These are phyloP conservation scores for Calidris pugnax DNA, from an alignment of 2,113 vertebrate genomes.

Conservation along the genomic window DNA sequence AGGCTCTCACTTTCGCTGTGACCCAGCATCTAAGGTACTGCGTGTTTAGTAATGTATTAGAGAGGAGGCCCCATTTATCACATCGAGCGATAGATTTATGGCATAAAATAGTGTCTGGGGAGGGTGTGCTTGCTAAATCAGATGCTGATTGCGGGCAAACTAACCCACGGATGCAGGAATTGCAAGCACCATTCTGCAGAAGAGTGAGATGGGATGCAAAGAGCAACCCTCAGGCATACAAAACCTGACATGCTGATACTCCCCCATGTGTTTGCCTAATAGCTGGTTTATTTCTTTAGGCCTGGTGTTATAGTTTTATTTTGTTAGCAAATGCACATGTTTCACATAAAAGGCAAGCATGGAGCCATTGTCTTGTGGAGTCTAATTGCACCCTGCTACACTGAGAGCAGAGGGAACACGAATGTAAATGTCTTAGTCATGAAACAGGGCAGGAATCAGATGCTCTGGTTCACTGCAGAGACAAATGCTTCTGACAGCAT, in stretches of 20 bases:
- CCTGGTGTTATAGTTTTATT: background rate
- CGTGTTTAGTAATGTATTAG: background rate
- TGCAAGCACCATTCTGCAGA: background rate
- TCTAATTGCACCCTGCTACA: background rate
- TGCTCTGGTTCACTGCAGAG: background rate
- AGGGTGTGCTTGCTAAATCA: background rate
- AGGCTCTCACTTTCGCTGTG: background rate
- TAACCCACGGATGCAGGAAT: background rate
- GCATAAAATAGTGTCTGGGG: background rate
- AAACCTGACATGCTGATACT: background rate
- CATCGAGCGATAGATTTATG: background rate
- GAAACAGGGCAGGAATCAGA: background rate
- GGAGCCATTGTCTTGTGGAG: background rate
- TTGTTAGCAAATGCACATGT: background rate
- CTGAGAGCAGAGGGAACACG: background rate
- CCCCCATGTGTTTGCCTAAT: background rate
- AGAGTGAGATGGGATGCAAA: background rate
- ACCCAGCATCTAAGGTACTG: background rate
- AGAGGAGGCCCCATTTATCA: background rate
- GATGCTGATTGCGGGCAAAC: background rate
- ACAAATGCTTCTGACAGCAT: background rate
- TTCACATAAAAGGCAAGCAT: background rate
- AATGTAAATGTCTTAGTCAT: background rate
- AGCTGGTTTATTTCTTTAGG: background rate
- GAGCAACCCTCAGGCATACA: background rate